A percentile compares a stretch with the other conserved stretches of the same genome.
Evolutionary conservation across 2,888 invertebrate genomes (phyloP).

Genomic region (Pseudeuparius sepicola): DNA sequence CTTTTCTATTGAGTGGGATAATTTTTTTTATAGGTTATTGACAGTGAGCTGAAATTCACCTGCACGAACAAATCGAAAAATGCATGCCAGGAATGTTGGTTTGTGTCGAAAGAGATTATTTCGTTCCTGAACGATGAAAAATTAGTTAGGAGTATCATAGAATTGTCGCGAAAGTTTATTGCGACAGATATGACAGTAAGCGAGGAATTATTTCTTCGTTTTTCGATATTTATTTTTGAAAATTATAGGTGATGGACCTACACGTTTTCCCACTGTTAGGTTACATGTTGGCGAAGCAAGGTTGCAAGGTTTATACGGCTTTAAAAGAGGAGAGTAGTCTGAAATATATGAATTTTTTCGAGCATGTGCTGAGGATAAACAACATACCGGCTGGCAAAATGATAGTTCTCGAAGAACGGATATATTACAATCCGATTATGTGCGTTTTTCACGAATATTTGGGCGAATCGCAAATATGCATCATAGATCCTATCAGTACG

Average conservation of each 20-base stretch:
- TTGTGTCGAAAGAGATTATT: slow-evolving; percentile 29
- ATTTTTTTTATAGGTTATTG: too few relatives aligned
- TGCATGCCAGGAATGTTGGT: slow-evolving; percentile 27
- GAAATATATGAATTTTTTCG: slow-evolving; percentile 22
- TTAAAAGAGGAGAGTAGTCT: slow-evolving; percentile 20
- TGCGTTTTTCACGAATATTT: slow-evolving; percentile 21
- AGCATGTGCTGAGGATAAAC: slow-evolving; percentile 21
- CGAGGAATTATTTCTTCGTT: too few relatives aligned
- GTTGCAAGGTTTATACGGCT: slow-evolving; percentile 26
- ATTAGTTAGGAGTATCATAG: slow-evolving; percentile 30
- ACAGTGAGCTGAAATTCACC: too few relatives aligned
- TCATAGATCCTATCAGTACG: slow-evolving; percentile 42
- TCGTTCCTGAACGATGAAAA: slow-evolving; percentile 33
- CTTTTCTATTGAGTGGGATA: too few relatives aligned
- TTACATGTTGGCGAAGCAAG: slow-evolving; percentile 42
- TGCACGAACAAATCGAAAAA: too few relatives aligned
- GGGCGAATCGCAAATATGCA: slow-evolving; percentile 17
- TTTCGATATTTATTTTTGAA: slow-evolving; percentile 1
- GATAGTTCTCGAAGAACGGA: slow-evolving; percentile 20
- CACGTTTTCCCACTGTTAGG: slow-evolving; percentile 55
- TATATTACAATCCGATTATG: slow-evolving; percentile 17
- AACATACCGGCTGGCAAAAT: slow-evolving; percentile 23
- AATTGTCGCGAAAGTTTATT: slow-evolving; percentile 28
- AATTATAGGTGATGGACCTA: slow-evolving; percentile 45
- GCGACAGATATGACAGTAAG: too few relatives aligned